A percentile compares a stretch with the other conserved stretches of the same genome.
Evolutionary conservation across 2,113 vertebrate genomes (phyloP).

Genomic region (Cettia cetti): DNA sequence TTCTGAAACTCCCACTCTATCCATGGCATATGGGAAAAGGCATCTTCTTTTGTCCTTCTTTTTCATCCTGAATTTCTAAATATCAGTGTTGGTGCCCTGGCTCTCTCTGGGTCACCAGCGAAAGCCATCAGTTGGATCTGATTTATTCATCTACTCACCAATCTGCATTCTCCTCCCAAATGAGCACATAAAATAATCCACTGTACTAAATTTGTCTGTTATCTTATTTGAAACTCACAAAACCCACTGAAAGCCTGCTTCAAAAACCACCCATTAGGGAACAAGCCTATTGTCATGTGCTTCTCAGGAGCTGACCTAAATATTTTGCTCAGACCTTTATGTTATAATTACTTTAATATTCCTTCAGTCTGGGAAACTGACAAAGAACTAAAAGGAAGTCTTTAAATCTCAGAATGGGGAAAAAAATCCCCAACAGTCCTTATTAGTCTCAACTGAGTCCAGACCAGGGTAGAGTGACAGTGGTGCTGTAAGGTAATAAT

Average conservation of each 20-base stretch:
- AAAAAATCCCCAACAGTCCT: not conserved
- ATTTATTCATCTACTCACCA: not conserved
- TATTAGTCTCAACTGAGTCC: not conserved
- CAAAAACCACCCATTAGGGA: not conserved
- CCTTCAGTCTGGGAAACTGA: not conserved
- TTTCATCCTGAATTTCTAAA: not conserved
- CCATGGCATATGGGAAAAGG: rapidly evolving
- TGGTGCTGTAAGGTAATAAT: not conserved
- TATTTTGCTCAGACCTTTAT: not conserved
- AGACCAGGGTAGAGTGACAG: not conserved
- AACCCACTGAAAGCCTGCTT: not conserved
- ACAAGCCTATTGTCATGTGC: not conserved
- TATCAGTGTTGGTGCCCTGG: not conserved
- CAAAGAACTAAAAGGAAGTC: not conserved
- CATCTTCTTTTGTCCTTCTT: not conserved
- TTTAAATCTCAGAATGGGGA: not conserved
- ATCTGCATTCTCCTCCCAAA: not conserved
- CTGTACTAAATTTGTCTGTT: not conserved
- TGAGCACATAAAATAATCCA: not conserved
- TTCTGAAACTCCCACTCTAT: not conserved
- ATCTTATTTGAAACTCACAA: not conserved
- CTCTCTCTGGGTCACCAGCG: not conserved
- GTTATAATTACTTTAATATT: not conserved
- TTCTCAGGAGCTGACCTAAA: not conserved
- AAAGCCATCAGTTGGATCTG: not conserved